Base-by-base conservation (phyloP, 2,888 invertebrate species). In the Troilus luridus region DNA sequence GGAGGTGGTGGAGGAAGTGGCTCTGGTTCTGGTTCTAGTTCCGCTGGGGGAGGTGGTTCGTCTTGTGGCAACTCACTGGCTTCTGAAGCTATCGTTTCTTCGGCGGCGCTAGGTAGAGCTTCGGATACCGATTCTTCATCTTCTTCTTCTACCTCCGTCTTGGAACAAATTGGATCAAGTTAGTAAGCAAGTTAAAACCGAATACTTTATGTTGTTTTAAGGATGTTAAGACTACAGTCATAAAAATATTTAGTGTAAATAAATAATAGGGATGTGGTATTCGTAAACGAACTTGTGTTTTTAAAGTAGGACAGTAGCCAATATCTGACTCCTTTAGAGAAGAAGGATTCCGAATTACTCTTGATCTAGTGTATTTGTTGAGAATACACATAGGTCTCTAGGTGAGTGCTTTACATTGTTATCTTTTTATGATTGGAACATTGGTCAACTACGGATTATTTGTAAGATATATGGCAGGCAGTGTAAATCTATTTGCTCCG, bases 21-120 rank as follows among this genome's bases (percentile, higher is more conserved):
- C 19, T 92, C 92, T 19, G 90, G 91, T 90, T 88, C 88, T 19
- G 91, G 90, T 41, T 92, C 93, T n/a, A 94, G 93, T 21, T 93
- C 93, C 72, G 93, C 93, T 54, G 92, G 93, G 88, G 94, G 93
- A n/a, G 93, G 93, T 41, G 92, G 93, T 92, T 93, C 93, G 90
- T 93, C 93, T 67, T 94, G 93, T 19, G 93, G 93, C 89, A 92
- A 89, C 62, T 92, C 93, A 54, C 94, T 93, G 88, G 93, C 92
- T 90, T 92, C 93, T 81, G 93, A 91, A 17, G 92, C 90, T 12
- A 58, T 54, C 56, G 90, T 92, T 14, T 92, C 92, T 59, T 92
- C 91, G 2, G 92, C 91, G 24, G 91, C 62, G 89, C 90, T 90
- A 14, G 91, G 90, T 19, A 67, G 77, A 24, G 54, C 89, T 58